Conservation (phyloP, 2,888 invertebrate species). For the Reticulitermes lucifugus region DNA sequence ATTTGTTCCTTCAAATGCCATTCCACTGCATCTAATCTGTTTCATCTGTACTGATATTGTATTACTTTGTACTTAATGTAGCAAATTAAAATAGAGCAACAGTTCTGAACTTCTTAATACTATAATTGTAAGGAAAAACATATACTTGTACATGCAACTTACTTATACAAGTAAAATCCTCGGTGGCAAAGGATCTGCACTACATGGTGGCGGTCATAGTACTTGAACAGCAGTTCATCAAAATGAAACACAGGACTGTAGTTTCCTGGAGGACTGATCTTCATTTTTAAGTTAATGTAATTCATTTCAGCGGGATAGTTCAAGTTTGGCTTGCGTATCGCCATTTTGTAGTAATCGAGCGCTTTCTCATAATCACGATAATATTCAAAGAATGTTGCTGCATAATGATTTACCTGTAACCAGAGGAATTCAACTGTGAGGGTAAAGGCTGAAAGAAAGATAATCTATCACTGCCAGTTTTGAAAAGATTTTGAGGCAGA, state of each 20-base stretch:
- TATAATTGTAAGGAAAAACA: neutral
- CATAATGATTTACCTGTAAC: constrained; percentile 49
- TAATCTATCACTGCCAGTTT: no score
- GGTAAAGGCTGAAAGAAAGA: no score
- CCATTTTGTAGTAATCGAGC: constrained; percentile 22
- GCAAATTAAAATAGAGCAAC: no score
- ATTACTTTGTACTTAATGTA: neutral
- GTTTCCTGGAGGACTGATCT: constrained; percentile 21
- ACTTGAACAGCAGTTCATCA: constrained; percentile 27
- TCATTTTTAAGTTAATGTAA: constrained; percentile 41
- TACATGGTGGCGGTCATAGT: neutral
- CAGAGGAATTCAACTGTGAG: neutral
- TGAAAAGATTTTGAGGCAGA: no score
- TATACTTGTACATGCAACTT: neutral
- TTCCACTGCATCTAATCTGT: no score
- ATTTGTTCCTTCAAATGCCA: no score
- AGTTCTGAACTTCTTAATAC: neutral
- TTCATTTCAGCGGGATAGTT: constrained; percentile 45
- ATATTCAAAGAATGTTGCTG: constrained; percentile 43
- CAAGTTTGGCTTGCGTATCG: neutral
- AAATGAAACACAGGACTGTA: constrained; percentile 34
- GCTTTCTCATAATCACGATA: constrained; percentile 39
- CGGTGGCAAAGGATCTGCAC: constrained; percentile 33
- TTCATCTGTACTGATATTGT: neutral
- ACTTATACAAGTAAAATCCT: constrained; percentile 40